Conservation (phyloP, 2,888 invertebrate species). For the Actias luna region DNA sequence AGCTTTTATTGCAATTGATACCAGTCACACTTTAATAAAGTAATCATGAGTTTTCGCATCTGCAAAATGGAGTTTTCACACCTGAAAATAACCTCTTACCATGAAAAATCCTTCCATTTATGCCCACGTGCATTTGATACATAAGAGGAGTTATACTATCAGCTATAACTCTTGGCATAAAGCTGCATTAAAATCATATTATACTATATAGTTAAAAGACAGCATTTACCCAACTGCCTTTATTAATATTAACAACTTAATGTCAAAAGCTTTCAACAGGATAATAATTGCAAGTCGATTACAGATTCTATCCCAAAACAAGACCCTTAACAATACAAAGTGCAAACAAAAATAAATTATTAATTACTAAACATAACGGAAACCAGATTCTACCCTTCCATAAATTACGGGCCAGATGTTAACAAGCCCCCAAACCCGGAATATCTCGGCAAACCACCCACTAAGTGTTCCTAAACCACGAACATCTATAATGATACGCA, state of each 20-base stretch:
- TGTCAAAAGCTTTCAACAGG: constrained; percentile 21
- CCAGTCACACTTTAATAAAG: too few relatives aligned
- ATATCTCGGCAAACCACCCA: constrained; percentile 78
- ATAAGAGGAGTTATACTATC: too few relatives aligned
- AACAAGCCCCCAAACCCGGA: constrained; percentile 76
- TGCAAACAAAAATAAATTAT: constrained; percentile 74
- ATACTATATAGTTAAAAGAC: neutral
- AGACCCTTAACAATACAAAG: constrained; percentile 50
- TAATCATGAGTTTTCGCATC: too few relatives aligned
- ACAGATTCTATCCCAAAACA: constrained; percentile 38
- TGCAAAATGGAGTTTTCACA: too few relatives aligned
- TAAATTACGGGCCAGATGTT: constrained; percentile 77
- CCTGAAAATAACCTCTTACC: too few relatives aligned
- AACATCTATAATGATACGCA: constrained; percentile 26
- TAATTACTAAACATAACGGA: constrained; percentile 74
- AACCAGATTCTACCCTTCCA: constrained; percentile 73
- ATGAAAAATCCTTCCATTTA: too few relatives aligned
- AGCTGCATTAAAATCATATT: neutral
- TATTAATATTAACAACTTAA: constrained; percentile 25
- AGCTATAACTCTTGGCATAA: neutral
- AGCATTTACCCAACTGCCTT: constrained; percentile 12
- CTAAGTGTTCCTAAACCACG: constrained; percentile 54
- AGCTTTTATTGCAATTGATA: too few relatives aligned
- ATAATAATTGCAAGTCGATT: constrained; percentile 42
- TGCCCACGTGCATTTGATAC: too few relatives aligned